Evolutionary conservation across 2,113 vertebrate species (phyloP).

Genomic region (Pyrgilauda ruficollis): DNA sequence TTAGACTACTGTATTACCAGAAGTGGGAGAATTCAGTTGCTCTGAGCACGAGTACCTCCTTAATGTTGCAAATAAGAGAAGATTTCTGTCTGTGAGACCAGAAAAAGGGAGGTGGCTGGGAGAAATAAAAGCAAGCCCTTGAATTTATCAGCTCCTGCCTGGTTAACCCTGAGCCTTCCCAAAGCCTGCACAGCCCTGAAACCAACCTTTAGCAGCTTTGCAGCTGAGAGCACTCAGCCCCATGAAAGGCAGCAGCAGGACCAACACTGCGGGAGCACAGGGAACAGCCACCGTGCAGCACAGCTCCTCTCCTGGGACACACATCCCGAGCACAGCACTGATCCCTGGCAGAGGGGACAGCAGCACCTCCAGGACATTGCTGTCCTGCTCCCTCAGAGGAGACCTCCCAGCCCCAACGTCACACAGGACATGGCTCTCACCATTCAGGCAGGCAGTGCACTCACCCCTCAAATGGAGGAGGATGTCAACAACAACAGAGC

Average conservation of each 20-base stretch:
- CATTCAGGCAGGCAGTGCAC: background rate
- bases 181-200: background rate
- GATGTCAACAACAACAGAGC: background rate
- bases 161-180: background rate
- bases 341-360: background rate
- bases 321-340: rapidly evolving
- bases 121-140: background rate
- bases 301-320: background rate
- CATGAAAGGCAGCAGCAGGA: rapidly evolving
- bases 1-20: background rate
- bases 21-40: background rate
- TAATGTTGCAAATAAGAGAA: background rate
- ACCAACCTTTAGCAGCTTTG: background rate
- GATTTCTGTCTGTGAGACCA: background rate
- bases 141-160: background rate
- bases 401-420: background rate
- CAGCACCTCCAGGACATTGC: background rate
- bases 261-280: background rate
- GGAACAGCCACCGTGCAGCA: background rate
- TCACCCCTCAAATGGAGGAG: background rate
- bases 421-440: rapidly evolving
- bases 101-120: background rate
- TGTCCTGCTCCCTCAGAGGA: background rate
- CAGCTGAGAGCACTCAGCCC: background rate
- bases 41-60: background rate